Evolutionary conservation across 2,888 invertebrate species (phyloP).

Genomic region (Elysia crispata): DNA sequence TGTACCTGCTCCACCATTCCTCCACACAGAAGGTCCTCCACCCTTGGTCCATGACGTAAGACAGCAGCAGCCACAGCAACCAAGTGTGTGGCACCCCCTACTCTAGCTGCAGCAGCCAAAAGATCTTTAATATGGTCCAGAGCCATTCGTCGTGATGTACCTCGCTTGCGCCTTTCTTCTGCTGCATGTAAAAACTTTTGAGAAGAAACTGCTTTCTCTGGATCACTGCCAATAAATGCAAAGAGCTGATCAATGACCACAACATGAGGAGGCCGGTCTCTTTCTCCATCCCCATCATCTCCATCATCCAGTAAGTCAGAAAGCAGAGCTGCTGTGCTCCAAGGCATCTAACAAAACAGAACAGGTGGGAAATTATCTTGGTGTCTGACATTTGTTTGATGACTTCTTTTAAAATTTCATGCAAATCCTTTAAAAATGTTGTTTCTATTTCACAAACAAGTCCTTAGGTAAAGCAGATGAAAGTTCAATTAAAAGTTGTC

Average conservation of each 20-base stretch:
- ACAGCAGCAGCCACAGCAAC: constrained; percentile 76
- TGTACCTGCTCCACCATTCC: constrained; percentile 73
- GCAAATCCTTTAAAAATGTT: too few species aligned
- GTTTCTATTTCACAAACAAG: too few species aligned
- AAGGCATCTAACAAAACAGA: constrained; percentile 55
- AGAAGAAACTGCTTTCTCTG: constrained; percentile 75
- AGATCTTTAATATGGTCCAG: constrained; percentile 75
- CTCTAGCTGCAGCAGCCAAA: constrained; percentile 71
- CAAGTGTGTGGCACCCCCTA: constrained; percentile 71
- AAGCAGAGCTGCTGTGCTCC: constrained; percentile 65
- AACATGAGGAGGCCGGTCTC: constrained; percentile 70
- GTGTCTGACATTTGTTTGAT: too few species aligned
- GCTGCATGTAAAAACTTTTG: constrained; percentile 74
- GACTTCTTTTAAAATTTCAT: too few species aligned
- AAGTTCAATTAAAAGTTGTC: too few species aligned
- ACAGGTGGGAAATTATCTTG: not conserved
- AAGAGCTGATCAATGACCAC: constrained; percentile 76
- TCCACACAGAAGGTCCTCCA: constrained; percentile 75
- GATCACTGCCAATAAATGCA: constrained; percentile 75
- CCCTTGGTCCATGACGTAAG: constrained; percentile 74
- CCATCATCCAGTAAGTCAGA: constrained; percentile 69
- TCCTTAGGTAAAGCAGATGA: too few species aligned
- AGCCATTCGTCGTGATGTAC: constrained; percentile 72
- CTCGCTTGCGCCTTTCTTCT: constrained; percentile 70
- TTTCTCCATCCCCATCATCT: constrained; percentile 52